Conservation (phyloP, 2,888 invertebrate species). For the Plebejus argus region DNA sequence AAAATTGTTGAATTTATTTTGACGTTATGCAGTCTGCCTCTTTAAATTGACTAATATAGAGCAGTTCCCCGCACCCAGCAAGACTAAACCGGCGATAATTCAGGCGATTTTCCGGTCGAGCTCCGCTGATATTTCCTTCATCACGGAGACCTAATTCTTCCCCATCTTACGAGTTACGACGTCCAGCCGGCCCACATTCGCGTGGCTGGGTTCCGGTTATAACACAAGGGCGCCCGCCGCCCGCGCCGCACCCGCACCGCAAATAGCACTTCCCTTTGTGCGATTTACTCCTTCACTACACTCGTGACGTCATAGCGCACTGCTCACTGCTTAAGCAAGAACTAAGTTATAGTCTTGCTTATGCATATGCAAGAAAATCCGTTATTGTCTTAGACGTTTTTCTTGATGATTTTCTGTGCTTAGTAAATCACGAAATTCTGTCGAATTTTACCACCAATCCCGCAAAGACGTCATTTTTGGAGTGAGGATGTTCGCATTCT, state of each 20-base stretch:
- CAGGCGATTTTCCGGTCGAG: too few relatives aligned
- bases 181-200: constrained; percentile 73
- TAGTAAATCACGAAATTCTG: not conserved
- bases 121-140: not conserved
- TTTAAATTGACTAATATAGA: too few relatives aligned
- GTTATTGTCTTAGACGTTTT: not conserved
- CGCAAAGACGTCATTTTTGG: not conserved
- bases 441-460: not conserved
- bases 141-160: constrained; percentile 38
- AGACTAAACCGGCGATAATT: too few relatives aligned
- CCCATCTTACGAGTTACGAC: constrained; percentile 65
- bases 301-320: constrained; percentile 26
- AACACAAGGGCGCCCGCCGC: constrained; percentile 72
- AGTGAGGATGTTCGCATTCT: not conserved
- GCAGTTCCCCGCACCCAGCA: too few relatives aligned
- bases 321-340: not conserved
- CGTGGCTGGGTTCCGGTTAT: constrained; percentile 74
- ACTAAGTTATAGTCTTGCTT: not conserved
- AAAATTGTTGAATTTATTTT: not conserved
- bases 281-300: constrained; percentile 58
- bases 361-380: not conserved
- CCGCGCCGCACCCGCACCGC: constrained; percentile 60
- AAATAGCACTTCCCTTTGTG: constrained; percentile 75
- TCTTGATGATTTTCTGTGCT: not conserved
- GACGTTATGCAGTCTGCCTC: too few relatives aligned